Conservation (phyloP, 2,888 invertebrate genomes). For the Tinea semifulvella region DNA sequence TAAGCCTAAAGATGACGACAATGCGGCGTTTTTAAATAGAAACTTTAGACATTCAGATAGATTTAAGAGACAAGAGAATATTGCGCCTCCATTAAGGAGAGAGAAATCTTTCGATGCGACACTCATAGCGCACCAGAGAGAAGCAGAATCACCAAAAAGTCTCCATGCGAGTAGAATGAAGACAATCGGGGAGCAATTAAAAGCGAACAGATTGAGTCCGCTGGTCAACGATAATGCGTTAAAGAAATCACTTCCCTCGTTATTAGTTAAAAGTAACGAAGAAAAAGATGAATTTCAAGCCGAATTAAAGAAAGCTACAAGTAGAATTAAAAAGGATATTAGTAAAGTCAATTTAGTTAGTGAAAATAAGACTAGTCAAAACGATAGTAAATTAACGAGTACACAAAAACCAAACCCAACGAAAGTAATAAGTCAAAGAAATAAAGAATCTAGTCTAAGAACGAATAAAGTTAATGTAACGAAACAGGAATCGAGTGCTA, state of each 20-base stretch:
- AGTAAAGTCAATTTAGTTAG: conserved; percentile 49
- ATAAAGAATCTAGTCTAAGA: conserved; percentile 61
- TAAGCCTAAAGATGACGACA: conserved; percentile 56
- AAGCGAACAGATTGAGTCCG: conserved; percentile 36
- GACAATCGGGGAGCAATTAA: conserved; percentile 41
- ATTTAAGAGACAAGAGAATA: conserved; percentile 47
- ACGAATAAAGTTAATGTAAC: conserved; percentile 22
- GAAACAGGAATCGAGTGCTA: conserved; percentile 28
- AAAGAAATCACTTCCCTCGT: conserved; percentile 64
- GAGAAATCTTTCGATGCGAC: conserved; percentile 61
- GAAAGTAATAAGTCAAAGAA: conserved; percentile 49
- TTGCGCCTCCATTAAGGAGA: conserved; percentile 48
- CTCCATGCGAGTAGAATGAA: conserved; percentile 42
- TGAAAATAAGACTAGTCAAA: conserved; percentile 60
- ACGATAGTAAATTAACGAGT: conserved; percentile 32
- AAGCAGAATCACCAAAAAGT: conserved; percentile 42
- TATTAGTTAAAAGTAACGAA: conserved; percentile 57
- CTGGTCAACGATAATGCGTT: conserved; percentile 46
- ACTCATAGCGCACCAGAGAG: conserved; percentile 40
- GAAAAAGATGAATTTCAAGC: conserved; percentile 65
- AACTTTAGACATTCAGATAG: conserved; percentile 60
- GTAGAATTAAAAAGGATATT: conserved; percentile 59
- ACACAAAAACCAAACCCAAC: conserved; percentile 51
- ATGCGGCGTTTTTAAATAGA: conserved; percentile 52
- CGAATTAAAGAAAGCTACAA: conserved; percentile 61